Evolutionary conservation across 2,888 invertebrate genomes (phyloP), one percentile per base, ranked within the genome.

Genomic region (Byasa hedistus): DNA sequence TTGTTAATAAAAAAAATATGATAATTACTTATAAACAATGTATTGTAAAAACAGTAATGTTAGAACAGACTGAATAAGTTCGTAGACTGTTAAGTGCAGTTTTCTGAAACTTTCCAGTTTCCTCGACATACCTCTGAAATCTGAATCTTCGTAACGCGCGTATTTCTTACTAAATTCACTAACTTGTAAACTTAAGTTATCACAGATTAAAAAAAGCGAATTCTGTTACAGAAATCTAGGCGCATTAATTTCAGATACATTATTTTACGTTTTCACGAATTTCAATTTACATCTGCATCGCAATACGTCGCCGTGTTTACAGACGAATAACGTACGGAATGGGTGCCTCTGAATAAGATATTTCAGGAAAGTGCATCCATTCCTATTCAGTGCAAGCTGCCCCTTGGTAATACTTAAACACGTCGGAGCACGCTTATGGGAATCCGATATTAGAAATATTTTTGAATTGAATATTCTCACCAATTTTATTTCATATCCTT

Each of bases 331-430:
- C 68, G 52, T 57, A 61, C 68, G 59, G 63, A 58, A 32, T 58
- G 61, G 62, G 7, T 62, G 58, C 54, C 27, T 59, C 64, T 73
- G 71, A 71, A 71, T 72, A 72, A 72, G 69, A 70, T 72, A 72
- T 73, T 70, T 64, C 70, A 76, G 71, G 70, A 69, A 76, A 80
- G 80, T 80, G 81, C 79, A 82, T 74, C 68, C 75, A 75, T 77
- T 78, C 73, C 75, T 76, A 78, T 79, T 79, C 76, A 75, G 57
- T 56, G 69, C 63, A 61, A 64, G 65, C 51, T 64, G 69, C 66
- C 59, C 62, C 64, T 57, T 24, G 60, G 65, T 57, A 22, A 62
- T 66, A 32, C 59, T 67, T 21, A 52, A 64, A 60, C 57, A 60
- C 27, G 60, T 67, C 36, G 48, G 10, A 19, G 60, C 32, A 52